phyloP scores from a whole-genome alignment of 2,888 invertebrate species.

The Eristalis arbustorum region DNA sequence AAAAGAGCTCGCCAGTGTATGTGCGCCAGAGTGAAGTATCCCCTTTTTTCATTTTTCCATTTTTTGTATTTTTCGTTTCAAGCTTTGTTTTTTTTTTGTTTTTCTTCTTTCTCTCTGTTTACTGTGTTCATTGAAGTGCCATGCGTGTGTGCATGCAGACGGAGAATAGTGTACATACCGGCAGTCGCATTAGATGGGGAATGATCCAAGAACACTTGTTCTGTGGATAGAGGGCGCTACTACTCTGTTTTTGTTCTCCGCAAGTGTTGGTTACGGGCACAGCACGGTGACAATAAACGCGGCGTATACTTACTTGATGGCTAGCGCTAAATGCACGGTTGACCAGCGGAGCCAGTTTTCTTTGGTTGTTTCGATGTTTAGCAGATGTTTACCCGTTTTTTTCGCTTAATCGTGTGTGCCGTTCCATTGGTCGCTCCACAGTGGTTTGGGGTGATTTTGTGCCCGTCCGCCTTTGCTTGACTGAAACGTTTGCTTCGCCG shows the following conservation, averaged over 20 bases:
- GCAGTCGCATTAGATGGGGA: conserved; percentile 46
- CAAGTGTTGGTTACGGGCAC: conserved; percentile 18
- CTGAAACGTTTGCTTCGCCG: conserved; percentile 44
- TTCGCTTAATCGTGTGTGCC: conserved; percentile 61
- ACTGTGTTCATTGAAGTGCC: conserved; percentile 23
- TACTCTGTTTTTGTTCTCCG: conserved; percentile 1
- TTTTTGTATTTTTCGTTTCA: not conserved
- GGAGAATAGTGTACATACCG: not conserved
- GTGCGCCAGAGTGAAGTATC: not conserved
- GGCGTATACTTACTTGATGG: conserved; percentile 75
- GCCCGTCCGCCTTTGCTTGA: conserved; percentile 42
- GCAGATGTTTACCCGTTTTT: conserved; percentile 66
- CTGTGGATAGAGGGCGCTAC: conserved; percentile 58
- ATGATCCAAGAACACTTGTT: conserved; percentile 55
- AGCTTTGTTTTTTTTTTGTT: conserved; percentile 19
- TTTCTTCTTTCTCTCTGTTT: conserved; percentile 39
- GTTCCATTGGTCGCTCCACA: conserved; percentile 64
- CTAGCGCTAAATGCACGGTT: conserved; percentile 70
- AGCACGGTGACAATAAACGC: conserved; percentile 59
- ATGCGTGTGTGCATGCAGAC: conserved; percentile 5
- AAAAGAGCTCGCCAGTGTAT: not conserved
- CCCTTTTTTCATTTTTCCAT: not conserved
- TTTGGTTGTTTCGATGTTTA: conserved; percentile 65
- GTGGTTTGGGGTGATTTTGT: conserved; percentile 48
- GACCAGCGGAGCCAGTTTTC: conserved; percentile 64